These are phyloP conservation scores for Acanthosepion esculentum DNA, from an alignment of 2,888 invertebrate genomes.

Conservation along the genomic window DNA sequence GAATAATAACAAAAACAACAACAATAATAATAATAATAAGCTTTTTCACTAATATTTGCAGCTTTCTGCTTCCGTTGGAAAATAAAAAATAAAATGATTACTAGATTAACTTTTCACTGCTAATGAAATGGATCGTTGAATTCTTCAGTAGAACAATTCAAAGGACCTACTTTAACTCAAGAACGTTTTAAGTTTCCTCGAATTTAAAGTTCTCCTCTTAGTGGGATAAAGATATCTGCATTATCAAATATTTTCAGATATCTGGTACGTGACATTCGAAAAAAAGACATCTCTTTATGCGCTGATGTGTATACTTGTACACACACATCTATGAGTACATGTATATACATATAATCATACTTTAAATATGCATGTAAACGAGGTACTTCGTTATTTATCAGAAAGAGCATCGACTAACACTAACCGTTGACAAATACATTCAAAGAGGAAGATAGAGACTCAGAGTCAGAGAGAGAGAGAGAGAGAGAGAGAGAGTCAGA, in stretches of 20 bases:
- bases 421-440: not conserved
- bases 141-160: too few relatives aligned
- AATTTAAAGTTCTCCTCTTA: not conserved
- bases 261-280: not conserved
- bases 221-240: too few relatives aligned
- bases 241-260: too few relatives aligned
- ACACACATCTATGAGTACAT: not conserved
- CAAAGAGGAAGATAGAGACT: not conserved
- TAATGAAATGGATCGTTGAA: too few relatives aligned
- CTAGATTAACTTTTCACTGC: too few relatives aligned
- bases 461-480: not conserved
- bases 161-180: too few relatives aligned
- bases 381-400: too few relatives aligned
- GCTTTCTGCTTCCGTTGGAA: too few relatives aligned
- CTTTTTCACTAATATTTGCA: too few relatives aligned
- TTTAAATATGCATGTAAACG: not conserved
- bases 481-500: not conserved
- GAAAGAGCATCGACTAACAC: too few relatives aligned
- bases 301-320: not conserved
- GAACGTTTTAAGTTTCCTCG: not conserved
- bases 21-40: too few relatives aligned
- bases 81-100: too few relatives aligned
- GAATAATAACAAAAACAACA: not conserved
- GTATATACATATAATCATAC: not conserved
- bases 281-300: not conserved